phyloP scores from a whole-genome alignment of 2,888 invertebrate species.

The Bhutanitis thaidina region DNA sequence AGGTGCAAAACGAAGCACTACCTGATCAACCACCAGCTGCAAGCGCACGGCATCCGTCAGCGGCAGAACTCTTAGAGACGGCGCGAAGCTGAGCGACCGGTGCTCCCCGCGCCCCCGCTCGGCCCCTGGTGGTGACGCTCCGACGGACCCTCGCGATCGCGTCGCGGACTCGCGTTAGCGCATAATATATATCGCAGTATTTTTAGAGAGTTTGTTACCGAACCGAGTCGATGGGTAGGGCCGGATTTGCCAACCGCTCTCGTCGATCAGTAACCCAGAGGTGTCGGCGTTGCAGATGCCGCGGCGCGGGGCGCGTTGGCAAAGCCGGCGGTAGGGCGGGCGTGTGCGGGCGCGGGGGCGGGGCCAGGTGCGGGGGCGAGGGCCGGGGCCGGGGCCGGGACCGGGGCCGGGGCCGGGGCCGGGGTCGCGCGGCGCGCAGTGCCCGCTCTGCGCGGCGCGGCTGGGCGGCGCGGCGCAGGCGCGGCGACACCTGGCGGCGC shows the following conservation, averaged over 20 bases:
- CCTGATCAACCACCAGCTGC: conserved; percentile 87
- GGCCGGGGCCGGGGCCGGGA: conserved; percentile 1
- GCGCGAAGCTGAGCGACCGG: conserved; percentile 53
- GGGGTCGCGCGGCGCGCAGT: conserved; percentile 60
- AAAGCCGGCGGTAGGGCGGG: no score
- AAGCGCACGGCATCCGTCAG: conserved; percentile 87
- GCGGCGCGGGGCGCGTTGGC: conserved; percentile 41
- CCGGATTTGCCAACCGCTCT: conserved; percentile 55
- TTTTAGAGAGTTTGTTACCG: conserved; percentile 48
- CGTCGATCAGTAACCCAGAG: conserved; percentile 48
- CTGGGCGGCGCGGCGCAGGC: conserved; percentile 83
- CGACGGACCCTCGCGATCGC: conserved; percentile 6
- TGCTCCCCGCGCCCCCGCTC: conserved; percentile 33
- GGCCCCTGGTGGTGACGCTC: conserved; percentile 24
- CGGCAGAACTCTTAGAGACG: conserved; percentile 80
- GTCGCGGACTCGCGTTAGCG: conserved; percentile 18
- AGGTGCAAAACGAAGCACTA: conserved; percentile 88
- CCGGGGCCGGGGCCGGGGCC: conserved; percentile 29
- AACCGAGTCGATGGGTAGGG: conserved; percentile 29
- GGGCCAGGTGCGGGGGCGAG: no score
- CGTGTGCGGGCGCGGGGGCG: no score
- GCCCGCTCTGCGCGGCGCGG: conserved; percentile 86
- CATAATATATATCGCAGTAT: conserved; percentile 37
- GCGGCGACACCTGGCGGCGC: conserved; percentile 88
- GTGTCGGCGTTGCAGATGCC: conserved; percentile 81